Percentiles rank a stretch among this genome's conserved stretches.
Evolutionary conservation across 2,113 vertebrate genomes (phyloP).

Genomic region (Furnarius figulus): DNA sequence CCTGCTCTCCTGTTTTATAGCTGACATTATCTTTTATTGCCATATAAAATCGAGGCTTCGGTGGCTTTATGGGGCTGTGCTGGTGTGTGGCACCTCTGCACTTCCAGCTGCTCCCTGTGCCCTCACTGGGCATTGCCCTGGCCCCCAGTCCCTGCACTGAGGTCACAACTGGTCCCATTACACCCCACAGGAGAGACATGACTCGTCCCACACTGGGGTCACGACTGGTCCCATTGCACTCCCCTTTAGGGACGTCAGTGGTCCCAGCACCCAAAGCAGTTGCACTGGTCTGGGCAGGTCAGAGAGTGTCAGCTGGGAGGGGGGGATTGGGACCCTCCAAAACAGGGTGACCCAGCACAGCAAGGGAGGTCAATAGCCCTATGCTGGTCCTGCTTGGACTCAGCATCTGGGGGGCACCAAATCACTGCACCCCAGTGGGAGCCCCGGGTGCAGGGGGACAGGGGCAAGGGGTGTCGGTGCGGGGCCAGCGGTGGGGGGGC

Average conservation of each 20-base stretch:
- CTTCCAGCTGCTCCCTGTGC: neutral
- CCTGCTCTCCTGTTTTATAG: constrained; percentile 21
- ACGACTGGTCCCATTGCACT: neutral
- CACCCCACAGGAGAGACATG: no score
- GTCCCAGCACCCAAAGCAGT: no score
- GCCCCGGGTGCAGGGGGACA: neutral
- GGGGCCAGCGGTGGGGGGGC: neutral
- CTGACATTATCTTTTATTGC: constrained; percentile 58
- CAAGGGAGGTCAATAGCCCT: rapidly evolving
- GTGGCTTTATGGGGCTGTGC: constrained; percentile 40
- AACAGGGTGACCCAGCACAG: neutral
- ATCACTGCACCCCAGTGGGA: neutral
- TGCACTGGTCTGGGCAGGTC: neutral
- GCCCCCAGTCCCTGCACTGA: neutral
- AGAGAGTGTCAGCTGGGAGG: neutral
- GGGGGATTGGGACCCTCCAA: neutral
- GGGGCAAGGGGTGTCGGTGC: rapidly evolving
- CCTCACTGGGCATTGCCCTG: neutral
- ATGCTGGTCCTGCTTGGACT: neutral
- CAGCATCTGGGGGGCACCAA: neutral
- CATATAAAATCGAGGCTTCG: constrained; percentile 22
- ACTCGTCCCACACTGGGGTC: neutral
- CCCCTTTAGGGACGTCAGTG: rapidly evolving
- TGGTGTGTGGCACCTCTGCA: neutral
- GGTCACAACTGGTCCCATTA: neutral